These are phyloP conservation scores for Wiebesia pumilae DNA, from an alignment of 1,140 invertebrate genomes.

Conservation along the genomic window DNA sequence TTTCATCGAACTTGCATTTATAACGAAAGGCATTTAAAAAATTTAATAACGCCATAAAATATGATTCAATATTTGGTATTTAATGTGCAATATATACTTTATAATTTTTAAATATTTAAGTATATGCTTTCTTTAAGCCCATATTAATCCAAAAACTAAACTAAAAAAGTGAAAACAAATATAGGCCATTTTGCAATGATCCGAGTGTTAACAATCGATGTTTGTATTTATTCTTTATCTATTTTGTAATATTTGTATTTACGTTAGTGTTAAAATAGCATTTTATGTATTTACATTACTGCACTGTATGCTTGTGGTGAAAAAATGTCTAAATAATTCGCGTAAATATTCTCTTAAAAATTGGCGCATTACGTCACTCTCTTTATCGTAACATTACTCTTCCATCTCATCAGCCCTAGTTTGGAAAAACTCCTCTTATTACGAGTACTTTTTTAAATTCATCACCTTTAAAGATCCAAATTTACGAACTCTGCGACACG, in stretches of 20 bases:
- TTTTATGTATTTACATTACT: background rate
- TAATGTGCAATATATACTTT: too few relatives aligned
- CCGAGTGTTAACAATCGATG: background rate
- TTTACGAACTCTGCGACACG: background rate
- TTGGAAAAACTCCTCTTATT: background rate
- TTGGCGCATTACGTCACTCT: background rate
- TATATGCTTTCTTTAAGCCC: too few relatives aligned
- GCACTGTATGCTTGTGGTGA: background rate
- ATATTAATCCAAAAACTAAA: too few relatives aligned
- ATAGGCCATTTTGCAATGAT: background rate
- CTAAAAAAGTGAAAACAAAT: too few relatives aligned
- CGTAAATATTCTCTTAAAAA: background rate
- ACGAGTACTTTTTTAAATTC: background rate
- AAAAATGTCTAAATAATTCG: background rate
- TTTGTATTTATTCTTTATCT: too few relatives aligned
- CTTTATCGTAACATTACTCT: background rate
- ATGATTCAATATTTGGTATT: background rate
- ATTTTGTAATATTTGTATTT: too few relatives aligned
- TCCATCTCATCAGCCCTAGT: background rate
- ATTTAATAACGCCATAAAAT: too few relatives aligned
- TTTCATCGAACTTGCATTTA: background rate
- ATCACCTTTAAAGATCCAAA: conserved; percentile 2
- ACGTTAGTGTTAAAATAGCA: background rate
- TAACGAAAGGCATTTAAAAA: too few relatives aligned
- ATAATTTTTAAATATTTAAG: too few relatives aligned